Evolutionary conservation across 1,140 invertebrate species (phyloP), one percentile per base, ranked within the genome.

Genomic region (Ceratina japonica): DNA sequence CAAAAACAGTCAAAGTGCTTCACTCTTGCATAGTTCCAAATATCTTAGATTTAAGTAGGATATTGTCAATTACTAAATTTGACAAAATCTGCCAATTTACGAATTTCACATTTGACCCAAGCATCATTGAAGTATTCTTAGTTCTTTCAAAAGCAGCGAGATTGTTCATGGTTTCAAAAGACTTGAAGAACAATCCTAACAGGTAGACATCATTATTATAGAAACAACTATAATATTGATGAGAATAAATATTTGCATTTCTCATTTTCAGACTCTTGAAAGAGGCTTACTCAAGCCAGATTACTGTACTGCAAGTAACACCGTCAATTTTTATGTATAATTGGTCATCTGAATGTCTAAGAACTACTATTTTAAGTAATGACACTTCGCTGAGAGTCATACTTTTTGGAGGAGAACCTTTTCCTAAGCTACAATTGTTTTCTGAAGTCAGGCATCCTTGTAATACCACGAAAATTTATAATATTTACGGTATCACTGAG

Each of bases 401-500:
- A 78, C 92, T 94, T 68, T 91, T 96, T 15, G 95, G 95, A 56
- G 95, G 95, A 61, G 95, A 95, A 92, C 91, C 91, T 37, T 93
- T 95, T 79, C 93, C 93, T 75, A 91, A 91, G 74, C 74, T 91
- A 3, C 88, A 91, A 63, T 88, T 91, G 73, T 75, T 94, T 44
- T 89, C 82, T 52, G 90, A 91, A 69, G 93, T 94, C 76, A 94
- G 92, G 89, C 84, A 93, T 86, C 54, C 81, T 27, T 80, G 90
- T 3, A 95, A 94, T 89, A 89, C 86, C 76, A 95, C 94, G n/a
- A 92, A 87, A 87, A 91, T 97, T 70, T 96, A 94, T 90, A 97
- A 96, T 90, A 90, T 97, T 68, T 97, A 97, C 94, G 97, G 97
- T 70, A 95, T 97, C 22, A 97, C 96, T 52, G 97, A 97, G 92